Conservation (phyloP, 2,888 invertebrate genomes). For the Bugulina stolonifera region DNA sequence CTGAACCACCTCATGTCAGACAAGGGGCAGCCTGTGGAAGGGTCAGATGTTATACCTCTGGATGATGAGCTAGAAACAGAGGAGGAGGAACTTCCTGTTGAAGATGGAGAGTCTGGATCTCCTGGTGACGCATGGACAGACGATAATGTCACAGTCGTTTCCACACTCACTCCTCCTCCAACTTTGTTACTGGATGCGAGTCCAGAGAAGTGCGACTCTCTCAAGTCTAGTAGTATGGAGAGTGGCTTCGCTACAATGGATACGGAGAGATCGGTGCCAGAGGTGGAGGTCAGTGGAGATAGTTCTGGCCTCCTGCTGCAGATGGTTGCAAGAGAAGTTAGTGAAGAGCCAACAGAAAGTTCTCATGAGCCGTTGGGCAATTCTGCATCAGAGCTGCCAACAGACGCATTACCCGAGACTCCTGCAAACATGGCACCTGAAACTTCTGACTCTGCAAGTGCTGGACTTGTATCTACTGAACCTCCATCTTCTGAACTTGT, state of each 20-base stretch:
- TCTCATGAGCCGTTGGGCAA: neutral
- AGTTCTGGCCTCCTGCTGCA: neutral
- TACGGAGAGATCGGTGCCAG: neutral
- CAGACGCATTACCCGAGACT: neutral
- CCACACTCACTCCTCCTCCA: neutral
- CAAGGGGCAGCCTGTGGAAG: neutral
- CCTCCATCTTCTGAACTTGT: neutral
- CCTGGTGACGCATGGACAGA: neutral
- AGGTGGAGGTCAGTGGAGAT: neutral
- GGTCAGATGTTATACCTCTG: neutral
- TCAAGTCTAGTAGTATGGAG: constrained; percentile 15
- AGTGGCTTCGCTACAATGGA: constrained; percentile 16
- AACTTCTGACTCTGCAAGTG: too few species aligned
- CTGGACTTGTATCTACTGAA: neutral
- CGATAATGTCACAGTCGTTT: neutral
- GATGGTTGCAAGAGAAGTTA: neutral
- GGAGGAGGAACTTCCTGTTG: neutral
- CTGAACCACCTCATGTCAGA: neutral
- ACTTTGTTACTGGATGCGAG: neutral
- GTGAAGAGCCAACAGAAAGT: neutral
- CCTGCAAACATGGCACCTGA: too few species aligned
- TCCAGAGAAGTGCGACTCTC: neutral
- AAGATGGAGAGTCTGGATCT: neutral
- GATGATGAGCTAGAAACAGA: neutral
- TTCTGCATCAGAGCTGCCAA: neutral